Base-by-base conservation (phyloP, 2,113 vertebrate genomes). In the Accipiter virgatus region DNA sequence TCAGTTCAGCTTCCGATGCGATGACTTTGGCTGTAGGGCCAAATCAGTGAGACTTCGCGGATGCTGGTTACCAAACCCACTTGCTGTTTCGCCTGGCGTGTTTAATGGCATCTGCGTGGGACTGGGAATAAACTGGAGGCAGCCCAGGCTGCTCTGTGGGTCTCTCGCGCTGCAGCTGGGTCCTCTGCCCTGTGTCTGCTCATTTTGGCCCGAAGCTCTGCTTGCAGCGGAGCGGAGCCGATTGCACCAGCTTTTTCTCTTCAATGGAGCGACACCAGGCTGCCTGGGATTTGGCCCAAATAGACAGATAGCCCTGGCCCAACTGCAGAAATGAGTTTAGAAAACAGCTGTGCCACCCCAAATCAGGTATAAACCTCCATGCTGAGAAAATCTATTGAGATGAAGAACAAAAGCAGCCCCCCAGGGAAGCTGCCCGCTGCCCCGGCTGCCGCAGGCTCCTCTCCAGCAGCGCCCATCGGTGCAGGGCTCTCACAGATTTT, bases 11-110 rank as follows among this genome's bases (percentile, higher is more conserved):
- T 36, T 26, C 77, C 25, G 53, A 0, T 0, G 15, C 7, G 17
- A 27, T 0, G 2, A 2, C 7, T 47, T 63, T 8, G 19, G 6
- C 14, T 2, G 5, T 0, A 36, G 31, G 26, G 47, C 23, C 19
- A 25, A 27, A 20, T 4, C 40, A 59, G 14, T 2, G 75, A 32
- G 36, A 7, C 22, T 1, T n/a, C 6, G 0, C 0, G 3, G 22
- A 2, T 7, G 25, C 40, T 58, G 55, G n/a, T 32, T 9, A 27
- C 50, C 81, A 66, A 71, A 32, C 12, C 53, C n/a, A 2, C 17
- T 4, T 48, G 53, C 63, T 82, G 43, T 50, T 43, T 75, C 34
- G 17, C 88, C 65, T 48, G 56, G 3, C 0, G 0, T 18, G 62
- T 65, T 86, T 10, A 2, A 16, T 10, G 34, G 8, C 4, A 29